These are phyloP conservation scores for Pelecanus crispus DNA, from an alignment of 2,113 vertebrate species.

Conservation along the genomic window DNA sequence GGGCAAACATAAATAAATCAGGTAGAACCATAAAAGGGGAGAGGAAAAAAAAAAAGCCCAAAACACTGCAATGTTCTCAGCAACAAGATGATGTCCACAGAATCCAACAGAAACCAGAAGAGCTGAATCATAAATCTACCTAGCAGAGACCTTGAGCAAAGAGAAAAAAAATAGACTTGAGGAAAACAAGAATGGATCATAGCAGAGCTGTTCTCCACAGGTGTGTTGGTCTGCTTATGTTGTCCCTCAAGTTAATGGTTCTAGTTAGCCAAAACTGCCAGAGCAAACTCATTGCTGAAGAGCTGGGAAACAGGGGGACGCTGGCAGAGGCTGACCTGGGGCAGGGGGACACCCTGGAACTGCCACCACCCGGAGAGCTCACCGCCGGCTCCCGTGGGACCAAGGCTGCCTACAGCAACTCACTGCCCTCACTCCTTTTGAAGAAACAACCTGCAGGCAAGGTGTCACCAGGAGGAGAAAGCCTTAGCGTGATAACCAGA, in stretches of 20 bases:
- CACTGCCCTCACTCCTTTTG: rapidly evolving
- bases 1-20: conserved; percentile 33
- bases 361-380: neutral
- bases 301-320: neutral
- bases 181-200: neutral
- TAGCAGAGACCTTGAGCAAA: conserved; percentile 4
- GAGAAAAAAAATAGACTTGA: neutral
- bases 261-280: neutral
- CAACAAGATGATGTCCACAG: neutral
- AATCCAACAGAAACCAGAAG: neutral
- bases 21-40: neutral
- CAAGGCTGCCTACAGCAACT: neutral
- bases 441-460: too few species aligned
- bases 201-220: neutral
- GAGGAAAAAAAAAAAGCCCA: neutral
- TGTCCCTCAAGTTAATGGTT: neutral
- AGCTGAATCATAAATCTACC: conserved; percentile 20
- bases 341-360: neutral
- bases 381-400: rapidly evolving
- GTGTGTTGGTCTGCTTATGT: rapidly evolving
- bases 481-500: rapidly evolving
- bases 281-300: neutral
- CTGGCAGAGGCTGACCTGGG: neutral
- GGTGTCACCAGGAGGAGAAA: neutral
- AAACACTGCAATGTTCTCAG: neutral